Conservation (phyloP, 2,113 vertebrate genomes). For the Poeciliopsis occidentalis region DNA sequence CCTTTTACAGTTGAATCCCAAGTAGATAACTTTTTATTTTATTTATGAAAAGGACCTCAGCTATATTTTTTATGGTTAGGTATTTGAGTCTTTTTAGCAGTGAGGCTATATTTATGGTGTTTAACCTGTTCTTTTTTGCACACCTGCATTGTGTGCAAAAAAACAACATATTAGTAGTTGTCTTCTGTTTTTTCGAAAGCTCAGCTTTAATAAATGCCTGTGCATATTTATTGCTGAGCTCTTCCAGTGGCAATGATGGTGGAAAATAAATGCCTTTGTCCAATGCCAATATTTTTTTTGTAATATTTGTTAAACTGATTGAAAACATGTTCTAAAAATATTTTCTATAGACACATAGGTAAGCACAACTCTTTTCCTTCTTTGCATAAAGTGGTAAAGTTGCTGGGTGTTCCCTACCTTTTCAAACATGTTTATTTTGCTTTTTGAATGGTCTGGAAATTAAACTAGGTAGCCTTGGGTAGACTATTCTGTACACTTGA, state of each 20-base stretch:
- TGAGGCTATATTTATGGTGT: constrained; percentile 6
- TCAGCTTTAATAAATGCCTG: constrained; percentile 46
- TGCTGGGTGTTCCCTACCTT: constrained; percentile 58
- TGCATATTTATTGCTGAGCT: background rate
- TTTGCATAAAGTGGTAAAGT: constrained; percentile 43
- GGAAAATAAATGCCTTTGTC: constrained; percentile 46
- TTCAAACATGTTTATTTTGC: constrained; percentile 61
- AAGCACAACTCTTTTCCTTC: constrained; percentile 29
- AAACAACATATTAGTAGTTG: constrained; percentile 25
- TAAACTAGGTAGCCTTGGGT: constrained; percentile 46
- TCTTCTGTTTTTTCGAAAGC: constrained; percentile 44
- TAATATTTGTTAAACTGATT: constrained; percentile 27
- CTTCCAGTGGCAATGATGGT: constrained; percentile 21
- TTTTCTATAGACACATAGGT: background rate
- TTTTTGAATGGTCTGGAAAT: constrained; percentile 58
- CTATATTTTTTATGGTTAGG: background rate
- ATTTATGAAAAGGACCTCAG: background rate
- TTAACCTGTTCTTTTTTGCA: constrained; percentile 55
- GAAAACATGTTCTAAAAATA: background rate
- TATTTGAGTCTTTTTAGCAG: background rate
- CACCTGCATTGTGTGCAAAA: constrained; percentile 2
- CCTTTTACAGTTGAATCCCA: background rate
- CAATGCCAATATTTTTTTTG: constrained; percentile 20
- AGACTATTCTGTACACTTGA: constrained; percentile 51
- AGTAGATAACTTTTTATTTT: background rate